Conservation (phyloP, 2,113 vertebrate species). For the Puntigrus tetrazona region DNA sequence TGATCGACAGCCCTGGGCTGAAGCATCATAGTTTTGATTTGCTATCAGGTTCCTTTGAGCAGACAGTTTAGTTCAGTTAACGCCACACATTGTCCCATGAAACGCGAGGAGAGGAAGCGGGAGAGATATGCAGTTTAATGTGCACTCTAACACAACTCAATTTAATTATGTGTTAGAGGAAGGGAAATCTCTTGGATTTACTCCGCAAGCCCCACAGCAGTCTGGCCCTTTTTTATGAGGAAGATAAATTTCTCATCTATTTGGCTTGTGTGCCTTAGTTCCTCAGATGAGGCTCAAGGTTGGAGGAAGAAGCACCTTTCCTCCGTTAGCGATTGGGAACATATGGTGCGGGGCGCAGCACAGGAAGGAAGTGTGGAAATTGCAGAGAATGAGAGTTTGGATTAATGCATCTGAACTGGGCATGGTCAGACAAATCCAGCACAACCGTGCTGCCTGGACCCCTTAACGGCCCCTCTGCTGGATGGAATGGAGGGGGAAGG, state of each 20-base stretch:
- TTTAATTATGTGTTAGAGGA: constrained; percentile 50
- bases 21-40: constrained; percentile 49
- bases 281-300: constrained; percentile 68
- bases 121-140: constrained; percentile 36
- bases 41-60: constrained; percentile 26
- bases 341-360: constrained; percentile 65
- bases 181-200: constrained; percentile 47
- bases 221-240: constrained; percentile 52
- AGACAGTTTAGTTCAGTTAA: constrained; percentile 40
- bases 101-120: constrained; percentile 5
- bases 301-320: constrained; percentile 66
- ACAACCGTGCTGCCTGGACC: constrained; percentile 68
- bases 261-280: constrained; percentile 61
- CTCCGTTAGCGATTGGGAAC: constrained; percentile 72
- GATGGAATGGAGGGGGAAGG: constrained; percentile 63
- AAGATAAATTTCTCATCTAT: constrained; percentile 64
- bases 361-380: constrained; percentile 78
- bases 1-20: neutral
- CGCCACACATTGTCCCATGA: constrained; percentile 31
- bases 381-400: constrained; percentile 78
- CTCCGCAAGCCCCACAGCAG: constrained; percentile 45
- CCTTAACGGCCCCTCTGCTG: constrained; percentile 60
- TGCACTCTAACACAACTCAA: constrained; percentile 34
- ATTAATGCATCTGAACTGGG: constrained; percentile 79
- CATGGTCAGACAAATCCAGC: constrained; percentile 74